Percentiles rank a stretch among this genome's conserved stretches.
These are phyloP conservation scores for Cantharis rufa DNA, from an alignment of 2,888 invertebrate genomes.

Conservation along the genomic window DNA sequence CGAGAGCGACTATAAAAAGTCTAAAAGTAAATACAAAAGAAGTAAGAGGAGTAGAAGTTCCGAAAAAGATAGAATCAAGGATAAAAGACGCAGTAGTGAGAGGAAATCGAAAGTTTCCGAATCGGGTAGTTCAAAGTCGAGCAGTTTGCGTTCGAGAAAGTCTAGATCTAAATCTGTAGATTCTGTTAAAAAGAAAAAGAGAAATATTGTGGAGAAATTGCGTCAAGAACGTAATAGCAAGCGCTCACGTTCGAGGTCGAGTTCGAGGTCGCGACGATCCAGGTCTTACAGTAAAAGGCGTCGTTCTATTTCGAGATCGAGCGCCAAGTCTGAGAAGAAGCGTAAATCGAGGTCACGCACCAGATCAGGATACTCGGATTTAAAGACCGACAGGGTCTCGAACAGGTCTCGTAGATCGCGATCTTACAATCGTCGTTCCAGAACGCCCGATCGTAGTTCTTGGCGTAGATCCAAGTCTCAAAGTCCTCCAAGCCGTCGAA, in stretches of 20 bases:
- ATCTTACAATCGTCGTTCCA: conserved; percentile 28
- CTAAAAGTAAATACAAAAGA: conserved; percentile 21
- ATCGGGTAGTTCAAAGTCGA: conserved; percentile 31
- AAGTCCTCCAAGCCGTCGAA: conserved; percentile 32
- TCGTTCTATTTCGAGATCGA: conserved; percentile 21
- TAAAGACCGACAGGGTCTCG: not conserved
- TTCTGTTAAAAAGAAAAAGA: conserved; percentile 6
- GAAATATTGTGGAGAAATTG: not conserved
- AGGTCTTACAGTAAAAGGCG: conserved; percentile 26
- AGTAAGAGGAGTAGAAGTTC: conserved; percentile 29
- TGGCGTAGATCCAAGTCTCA: conserved; percentile 38
- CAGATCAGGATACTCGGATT: conserved; percentile 16
- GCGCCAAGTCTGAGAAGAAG: not conserved
- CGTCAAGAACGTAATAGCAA: conserved; percentile 6
- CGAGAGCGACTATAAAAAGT: conserved; percentile 35
- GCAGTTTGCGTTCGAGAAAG: conserved; percentile 25
- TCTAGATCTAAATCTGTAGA: conserved; percentile 27
- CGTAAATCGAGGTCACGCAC: conserved; percentile 17
- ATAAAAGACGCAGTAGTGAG: conserved; percentile 23
- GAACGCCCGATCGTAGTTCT: conserved; percentile 28
- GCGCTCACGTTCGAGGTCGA: conserved; percentile 29
- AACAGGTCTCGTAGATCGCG: conserved; percentile 20
- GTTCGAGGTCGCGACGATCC: conserved; percentile 27
- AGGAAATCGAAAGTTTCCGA: conserved; percentile 23
- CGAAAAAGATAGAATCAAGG: conserved; percentile 25